Conservation (phyloP, 1,140 invertebrate species). For the Drosophila micromelanica region DNA sequence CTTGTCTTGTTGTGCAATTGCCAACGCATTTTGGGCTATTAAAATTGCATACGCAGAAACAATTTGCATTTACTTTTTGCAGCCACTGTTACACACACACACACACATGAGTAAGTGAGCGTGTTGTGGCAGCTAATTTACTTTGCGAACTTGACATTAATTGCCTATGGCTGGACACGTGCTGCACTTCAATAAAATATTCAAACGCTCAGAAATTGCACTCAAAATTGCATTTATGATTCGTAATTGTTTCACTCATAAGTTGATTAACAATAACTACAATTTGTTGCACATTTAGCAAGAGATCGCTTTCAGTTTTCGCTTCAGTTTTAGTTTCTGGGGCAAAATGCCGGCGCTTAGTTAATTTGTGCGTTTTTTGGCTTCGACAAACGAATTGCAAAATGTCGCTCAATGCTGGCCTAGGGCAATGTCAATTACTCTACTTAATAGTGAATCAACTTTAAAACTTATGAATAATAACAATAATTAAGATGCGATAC, state of each 20-base stretch:
- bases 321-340: neutral
- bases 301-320: neutral
- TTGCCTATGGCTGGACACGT: constrained; percentile 63
- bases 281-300: constrained; percentile 3
- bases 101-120: neutral
- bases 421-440: neutral
- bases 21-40: constrained; percentile 61
- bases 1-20: constrained; percentile 47
- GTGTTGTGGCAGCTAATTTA: constrained; percentile 55
- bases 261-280: constrained; percentile 5
- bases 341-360: too few relatives aligned
- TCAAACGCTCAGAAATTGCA: constrained; percentile 30
- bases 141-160: constrained; percentile 77
- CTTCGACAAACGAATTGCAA: neutral
- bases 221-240: constrained; percentile 36
- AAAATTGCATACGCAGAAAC: constrained; percentile 64
- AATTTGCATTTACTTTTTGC: constrained; percentile 66
- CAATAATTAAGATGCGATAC: neutral
- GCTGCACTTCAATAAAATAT: constrained; percentile 58
- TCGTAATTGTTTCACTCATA: constrained; percentile 6
- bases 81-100: neutral
- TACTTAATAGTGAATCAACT: neutral
- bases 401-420: neutral
- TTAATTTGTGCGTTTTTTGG: neutral
- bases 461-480: neutral